Base-by-base conservation (phyloP, 2,888 invertebrate species). In the Alsophila aescularia region DNA sequence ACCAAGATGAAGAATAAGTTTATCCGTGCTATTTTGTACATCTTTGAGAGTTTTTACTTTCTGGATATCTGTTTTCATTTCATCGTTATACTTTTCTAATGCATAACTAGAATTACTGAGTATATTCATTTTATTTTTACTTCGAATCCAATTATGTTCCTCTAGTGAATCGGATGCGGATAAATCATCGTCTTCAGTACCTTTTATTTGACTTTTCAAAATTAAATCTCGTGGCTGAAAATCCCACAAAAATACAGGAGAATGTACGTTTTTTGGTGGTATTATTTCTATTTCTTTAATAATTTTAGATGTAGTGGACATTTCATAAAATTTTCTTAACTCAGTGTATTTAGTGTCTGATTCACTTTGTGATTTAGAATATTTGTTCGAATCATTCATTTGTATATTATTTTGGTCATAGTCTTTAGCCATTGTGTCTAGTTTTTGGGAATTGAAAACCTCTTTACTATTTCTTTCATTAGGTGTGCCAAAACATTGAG, bases 401-500 rank as follows among this genome's bases (percentile, higher is more conserved):
- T 24, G 1, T 7, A 24, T 6, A 24, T 8, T 12, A 6, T 13
- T 40, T 40, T 18, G 24, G 9, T 24, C 14, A 6, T 13, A 10
- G 1, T 15, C 5, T 12, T 34, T 24, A 7, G 35, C 0, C n/a
- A 15, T 27, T 29, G 1, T 18, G n/a, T 21, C 34, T 2, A 7
- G 13, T 4, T 39, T 40, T 45, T 29, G 10, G 9, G 40, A 14
- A n/a, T 12, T 34, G 1, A 15, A 36, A 1, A 8, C 24, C 5
- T 12, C 34, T 41, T 35, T 35, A n/a, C 27, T 29, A 12, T n/a
- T n/a, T n/a, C 2, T 21, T n/a, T 50, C 29, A 15, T 44, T 12
- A 10, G 42, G 31, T 31, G 39, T 31, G 32, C 21, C 35, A 7
- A 60, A 15, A 53, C 50, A 54, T 45, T 57, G 53, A 18, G 51